phyloP scores from a whole-genome alignment of 2,797 vertebrate genomes.

The Pterois miles region DNA sequence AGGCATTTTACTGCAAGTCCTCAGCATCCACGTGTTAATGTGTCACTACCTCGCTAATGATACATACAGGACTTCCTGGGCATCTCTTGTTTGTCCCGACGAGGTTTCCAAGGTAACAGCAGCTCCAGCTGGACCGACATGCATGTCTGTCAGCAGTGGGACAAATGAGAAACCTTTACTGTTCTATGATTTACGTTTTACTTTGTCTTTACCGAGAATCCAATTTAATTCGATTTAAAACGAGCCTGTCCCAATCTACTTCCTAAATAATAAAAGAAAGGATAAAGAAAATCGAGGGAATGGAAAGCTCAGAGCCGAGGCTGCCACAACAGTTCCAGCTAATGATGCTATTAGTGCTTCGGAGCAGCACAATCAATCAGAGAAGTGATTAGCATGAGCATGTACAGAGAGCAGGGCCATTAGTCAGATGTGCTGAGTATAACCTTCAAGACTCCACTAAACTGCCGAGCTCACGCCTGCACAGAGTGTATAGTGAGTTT shows the following conservation, averaged over 20 bases:
- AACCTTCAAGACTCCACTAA: slow-evolving; percentile 67
- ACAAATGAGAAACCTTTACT: slow-evolving; percentile 17
- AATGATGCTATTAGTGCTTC: slow-evolving; percentile 80
- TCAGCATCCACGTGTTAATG: slow-evolving; percentile 4
- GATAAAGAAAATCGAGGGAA: slow-evolving; percentile 52
- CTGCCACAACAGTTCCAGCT: slow-evolving; percentile 71
- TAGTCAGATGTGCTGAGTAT: slow-evolving; percentile 72
- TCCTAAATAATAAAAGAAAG: slow-evolving; percentile 54
- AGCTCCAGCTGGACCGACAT: slow-evolving; percentile 3
- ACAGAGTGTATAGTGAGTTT: neutral
- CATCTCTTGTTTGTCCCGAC: neutral
- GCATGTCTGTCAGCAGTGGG: neutral
- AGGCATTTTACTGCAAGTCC: too few species aligned
- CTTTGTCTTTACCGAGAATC: slow-evolving; percentile 31
- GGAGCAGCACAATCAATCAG: slow-evolving; percentile 77
- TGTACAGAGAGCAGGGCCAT: slow-evolving; percentile 73
- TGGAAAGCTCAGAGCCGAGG: slow-evolving; percentile 58
- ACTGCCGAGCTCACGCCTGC: slow-evolving; percentile 13
- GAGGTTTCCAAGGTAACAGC: slow-evolving; percentile 55
- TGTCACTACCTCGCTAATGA: slow-evolving; percentile 2
- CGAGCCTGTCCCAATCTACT: slow-evolving; percentile 38
- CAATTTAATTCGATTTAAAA: slow-evolving; percentile 53
- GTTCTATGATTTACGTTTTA: neutral
- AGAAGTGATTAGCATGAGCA: slow-evolving; percentile 80
- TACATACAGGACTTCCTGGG: neutral